phyloP scores from a whole-genome alignment of 2,888 invertebrate species.

The Conus canariensis region DNA sequence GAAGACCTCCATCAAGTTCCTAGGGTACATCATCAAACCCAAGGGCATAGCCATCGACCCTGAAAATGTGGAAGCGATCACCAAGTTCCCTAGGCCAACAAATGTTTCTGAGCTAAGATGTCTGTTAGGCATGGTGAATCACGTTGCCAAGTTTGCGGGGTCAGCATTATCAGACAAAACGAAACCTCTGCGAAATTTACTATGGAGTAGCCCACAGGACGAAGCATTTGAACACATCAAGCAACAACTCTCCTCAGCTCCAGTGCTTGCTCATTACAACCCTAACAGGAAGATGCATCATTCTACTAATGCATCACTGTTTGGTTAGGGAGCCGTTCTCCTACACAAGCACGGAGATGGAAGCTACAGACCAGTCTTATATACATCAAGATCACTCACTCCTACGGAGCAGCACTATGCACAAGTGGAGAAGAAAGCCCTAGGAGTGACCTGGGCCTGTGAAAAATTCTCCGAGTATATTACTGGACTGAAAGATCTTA shows the following conservation, averaged over 20 bases:
- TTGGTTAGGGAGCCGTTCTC: no score
- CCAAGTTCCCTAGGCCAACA: neutral
- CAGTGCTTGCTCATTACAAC: conserved; percentile 69
- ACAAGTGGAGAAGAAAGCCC: neutral
- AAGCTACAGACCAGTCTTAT: no score
- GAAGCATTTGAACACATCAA: conserved; percentile 16
- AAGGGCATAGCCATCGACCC: neutral
- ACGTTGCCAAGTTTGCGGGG: neutral
- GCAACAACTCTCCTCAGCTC: conserved; percentile 74
- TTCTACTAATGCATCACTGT: no score
- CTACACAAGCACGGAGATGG: no score
- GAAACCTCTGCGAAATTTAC: neutral
- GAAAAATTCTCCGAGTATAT: conserved; percentile 25
- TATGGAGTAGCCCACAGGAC: conserved; percentile 16
- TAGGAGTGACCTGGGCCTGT: conserved; percentile 34
- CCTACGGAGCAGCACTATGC: no score
- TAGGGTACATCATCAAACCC: neutral
- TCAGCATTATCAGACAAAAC: neutral
- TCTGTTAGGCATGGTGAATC: conserved; percentile 32
- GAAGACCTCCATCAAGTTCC: neutral
- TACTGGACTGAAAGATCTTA: neutral
- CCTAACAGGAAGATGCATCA: no score
- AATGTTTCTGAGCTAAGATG: conserved; percentile 27
- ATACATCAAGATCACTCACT: no score
- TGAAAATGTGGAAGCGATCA: neutral